Base-by-base conservation (phyloP, 2,888 invertebrate species). In the Periphyllus acericola region DNA sequence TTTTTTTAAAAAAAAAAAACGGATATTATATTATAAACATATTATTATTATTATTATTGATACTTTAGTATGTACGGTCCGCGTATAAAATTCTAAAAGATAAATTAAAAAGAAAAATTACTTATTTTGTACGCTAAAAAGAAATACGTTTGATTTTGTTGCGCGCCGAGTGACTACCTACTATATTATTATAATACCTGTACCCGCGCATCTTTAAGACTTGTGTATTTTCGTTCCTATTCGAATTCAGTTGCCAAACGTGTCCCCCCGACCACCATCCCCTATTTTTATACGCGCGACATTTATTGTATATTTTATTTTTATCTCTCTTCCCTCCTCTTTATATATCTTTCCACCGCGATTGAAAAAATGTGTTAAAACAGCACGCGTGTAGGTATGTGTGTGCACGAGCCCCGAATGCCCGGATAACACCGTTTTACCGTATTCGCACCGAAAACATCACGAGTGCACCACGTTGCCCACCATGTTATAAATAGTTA, bases 51-150 rank as follows among this genome's bases (percentile, higher is more conserved):
- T 68, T 68, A 29, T 68, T 9, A 68, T 68, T 68, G 32, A 34
- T 32, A 40, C 46, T 71, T 17, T 52, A 71, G 32, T 82, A 17
- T 72, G 14, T 52, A 83, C n/a, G 34, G 25, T 21, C 72, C 83
- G 72, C 74, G 83, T 36, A 36, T 34, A 34, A 83, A n/a, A 55
- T 83, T 83, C 55, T 83, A 83, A 83, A 74, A 74, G 11, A 46
- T 11, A 46, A 46, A 46, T 46, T 46, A 40, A 74, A 46, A 36
- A 34, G n/a, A n/a, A 55, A 72, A 82, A 34, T n/a, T 4, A 74
- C 6, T 36, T 83, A 74, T 83, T 83, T 83, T 83, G 29, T 34
- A 83, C 36, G 72, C 36, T 11, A n/a, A 74, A 83, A 52, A 52
- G 1, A 36, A 36, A 66, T 36, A 74, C 36, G 34, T 74, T 74